Conservation (phyloP, 2,797 vertebrate species). For the Spizella passerina region DNA sequence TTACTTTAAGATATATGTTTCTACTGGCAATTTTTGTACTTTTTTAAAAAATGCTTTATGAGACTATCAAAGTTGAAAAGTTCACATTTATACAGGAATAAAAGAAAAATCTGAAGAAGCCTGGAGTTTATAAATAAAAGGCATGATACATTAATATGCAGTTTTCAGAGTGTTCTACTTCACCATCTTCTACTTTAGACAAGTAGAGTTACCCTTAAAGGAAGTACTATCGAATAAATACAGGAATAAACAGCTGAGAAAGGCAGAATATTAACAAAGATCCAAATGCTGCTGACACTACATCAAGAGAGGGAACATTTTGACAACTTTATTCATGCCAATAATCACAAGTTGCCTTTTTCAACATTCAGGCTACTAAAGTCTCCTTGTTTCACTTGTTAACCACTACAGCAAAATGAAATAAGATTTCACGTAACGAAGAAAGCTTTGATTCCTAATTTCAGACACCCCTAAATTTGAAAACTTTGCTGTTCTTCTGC, state of each 20-base stretch:
- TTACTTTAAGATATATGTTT: slow-evolving; percentile 40
- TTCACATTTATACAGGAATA: slow-evolving; percentile 68
- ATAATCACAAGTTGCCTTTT: slow-evolving; percentile 18
- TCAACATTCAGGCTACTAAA: not conserved
- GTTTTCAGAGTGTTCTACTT: slow-evolving; percentile 10
- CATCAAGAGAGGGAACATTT: slow-evolving; percentile 30
- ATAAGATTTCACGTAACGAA: not conserved
- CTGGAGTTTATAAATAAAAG: slow-evolving; percentile 53
- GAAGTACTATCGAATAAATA: slow-evolving; percentile 22
- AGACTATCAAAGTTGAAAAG: slow-evolving; percentile 70
- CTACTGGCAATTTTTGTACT: slow-evolving; percentile 33
- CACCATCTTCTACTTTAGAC: not conserved
- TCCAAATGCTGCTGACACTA: not conserved
- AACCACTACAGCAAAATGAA: not conserved
- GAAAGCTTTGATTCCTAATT: not conserved
- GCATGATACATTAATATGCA: slow-evolving; percentile 24
- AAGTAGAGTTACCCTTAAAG: not conserved
- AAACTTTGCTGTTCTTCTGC: not conserved
- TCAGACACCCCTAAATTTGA: not conserved
- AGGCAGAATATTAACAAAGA: slow-evolving; percentile 15
- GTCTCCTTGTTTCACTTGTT: not conserved
- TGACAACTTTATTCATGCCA: slow-evolving; percentile 26
- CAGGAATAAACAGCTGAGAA: slow-evolving; percentile 27
- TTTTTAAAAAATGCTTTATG: not conserved
- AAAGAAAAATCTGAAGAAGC: slow-evolving; percentile 49